Evolutionary conservation across 2,888 invertebrate genomes (phyloP).

Genomic region (Oxytorus armatus): DNA sequence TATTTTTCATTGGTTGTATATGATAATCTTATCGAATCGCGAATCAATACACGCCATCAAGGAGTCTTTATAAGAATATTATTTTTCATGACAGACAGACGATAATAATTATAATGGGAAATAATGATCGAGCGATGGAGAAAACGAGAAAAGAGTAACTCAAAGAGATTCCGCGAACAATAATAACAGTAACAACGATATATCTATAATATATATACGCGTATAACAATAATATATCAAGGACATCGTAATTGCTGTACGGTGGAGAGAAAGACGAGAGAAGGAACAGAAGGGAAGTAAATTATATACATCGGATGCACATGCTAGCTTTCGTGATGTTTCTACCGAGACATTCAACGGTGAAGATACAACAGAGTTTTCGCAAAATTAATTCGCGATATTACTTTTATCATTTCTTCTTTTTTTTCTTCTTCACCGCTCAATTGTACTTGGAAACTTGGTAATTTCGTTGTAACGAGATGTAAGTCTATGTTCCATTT

Average conservation of each 20-base stretch:
- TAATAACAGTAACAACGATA: slow-evolving; percentile 29
- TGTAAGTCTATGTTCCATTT: neutral
- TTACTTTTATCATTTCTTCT: neutral
- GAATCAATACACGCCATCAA: slow-evolving; percentile 19
- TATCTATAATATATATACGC: neutral
- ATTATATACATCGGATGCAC: slow-evolving; percentile 50
- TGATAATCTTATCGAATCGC: slow-evolving; percentile 40
- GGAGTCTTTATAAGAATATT: neutral
- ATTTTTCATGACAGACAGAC: slow-evolving; percentile 7
- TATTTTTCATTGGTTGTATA: slow-evolving; percentile 9
- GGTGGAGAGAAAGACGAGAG: slow-evolving; percentile 22
- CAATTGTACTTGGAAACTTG: neutral
- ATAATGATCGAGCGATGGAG: slow-evolving; percentile 32
- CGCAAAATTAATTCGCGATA: slow-evolving; percentile 7
- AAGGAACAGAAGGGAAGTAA: slow-evolving; percentile 41
- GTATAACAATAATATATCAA: slow-evolving; percentile 47
- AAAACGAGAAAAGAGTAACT: slow-evolving; percentile 10
- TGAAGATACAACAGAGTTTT: slow-evolving; percentile 13
- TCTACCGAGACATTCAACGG: slow-evolving; percentile 10
- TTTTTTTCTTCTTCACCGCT: too few species aligned
- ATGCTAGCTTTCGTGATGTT: slow-evolving; percentile 18
- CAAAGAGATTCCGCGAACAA: slow-evolving; percentile 38
- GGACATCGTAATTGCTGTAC: slow-evolving; percentile 52
- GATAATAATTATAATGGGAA: slow-evolving; percentile 41
- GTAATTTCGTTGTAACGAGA: neutral